phyloP scores from a whole-genome alignment of 53 echinoderm and acorn worm genomes.

The Patiria pectinifera region DNA sequence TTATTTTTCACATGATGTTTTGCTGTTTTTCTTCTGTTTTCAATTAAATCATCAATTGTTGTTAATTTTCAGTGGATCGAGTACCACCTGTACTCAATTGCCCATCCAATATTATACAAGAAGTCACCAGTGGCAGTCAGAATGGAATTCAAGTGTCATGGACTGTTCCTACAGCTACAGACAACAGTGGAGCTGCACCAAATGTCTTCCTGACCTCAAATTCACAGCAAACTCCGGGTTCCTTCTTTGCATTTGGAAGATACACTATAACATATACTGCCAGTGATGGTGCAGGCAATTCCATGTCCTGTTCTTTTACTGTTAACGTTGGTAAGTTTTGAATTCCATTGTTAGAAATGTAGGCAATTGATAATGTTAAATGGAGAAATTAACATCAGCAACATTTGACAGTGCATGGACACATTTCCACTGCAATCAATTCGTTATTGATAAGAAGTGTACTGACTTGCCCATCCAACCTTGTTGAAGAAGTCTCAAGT shows the following conservation, averaged over 20 bases:
- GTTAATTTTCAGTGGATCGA: constrained; percentile 31
- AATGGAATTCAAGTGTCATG: constrained; percentile 44
- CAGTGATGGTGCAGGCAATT: constrained; percentile 45
- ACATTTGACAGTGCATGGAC: no score
- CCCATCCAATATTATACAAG: not conserved
- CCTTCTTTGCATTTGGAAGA: constrained; percentile 33
- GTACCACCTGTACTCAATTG: constrained; percentile 31
- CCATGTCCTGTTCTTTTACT: not conserved
- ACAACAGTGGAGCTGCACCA: constrained; percentile 53
- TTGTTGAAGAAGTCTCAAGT: no score
- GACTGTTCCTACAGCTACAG: constrained; percentile 63
- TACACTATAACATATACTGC: constrained; percentile 23
- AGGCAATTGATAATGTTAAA: no score
- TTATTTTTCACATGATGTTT: no score
- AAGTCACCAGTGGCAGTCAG: not conserved
- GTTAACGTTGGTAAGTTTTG: constrained; percentile 37
- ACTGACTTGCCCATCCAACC: no score
- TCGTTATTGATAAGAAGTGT: no score
- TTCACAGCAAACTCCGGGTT: not conserved
- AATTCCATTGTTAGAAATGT: not conserved
- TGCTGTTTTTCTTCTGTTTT: no score
- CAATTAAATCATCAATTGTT: no score
- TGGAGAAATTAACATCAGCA: no score
- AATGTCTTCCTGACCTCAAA: not conserved
- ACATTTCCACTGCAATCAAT: no score